Evolutionary conservation across 2,888 invertebrate species (phyloP), one percentile per base, ranked within the genome.

Genomic region (Zhengitettix transpicula): DNA sequence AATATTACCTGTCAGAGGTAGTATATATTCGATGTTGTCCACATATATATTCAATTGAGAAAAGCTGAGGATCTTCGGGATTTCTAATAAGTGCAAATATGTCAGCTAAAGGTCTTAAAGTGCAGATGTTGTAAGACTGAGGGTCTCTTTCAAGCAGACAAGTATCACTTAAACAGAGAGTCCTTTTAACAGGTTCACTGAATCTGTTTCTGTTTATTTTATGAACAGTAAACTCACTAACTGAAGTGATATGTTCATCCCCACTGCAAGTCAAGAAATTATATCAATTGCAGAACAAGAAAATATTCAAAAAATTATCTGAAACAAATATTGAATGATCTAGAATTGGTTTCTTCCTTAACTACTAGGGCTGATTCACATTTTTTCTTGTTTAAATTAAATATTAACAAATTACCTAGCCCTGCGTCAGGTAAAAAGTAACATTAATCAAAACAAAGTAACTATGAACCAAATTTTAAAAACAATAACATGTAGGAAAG

Each of bases 71-170:
- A 74, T 97, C 91, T 59, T 86, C 84, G 59, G 88, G 84, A 71
- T 92, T 89, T 57, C 99, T 79, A 28, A 98, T 83, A 59, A 99
- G 76, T 1, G 96, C 91, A 74, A 93, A 96, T 42, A 99, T 87
- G 73, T 95, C 87, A 58, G 82, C 77, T 42, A 90, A 70, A 0
- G 89, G 89, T 58, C 87, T 80, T 56, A 95, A 77, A 17, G 96
- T 96, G 65, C 94, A 86, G 58, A 95, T 87, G 67, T 87, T 89
- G 72, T 99, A 99, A 1, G 97, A 96, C 71, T 91, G 92, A 2
- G 95, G 94, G 76, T 99, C 99, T 65, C 99, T 80, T 75, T 99
- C 99, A 57, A 99, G 76, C 57, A 99, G 77, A 71, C 98, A 98
- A 0, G 89, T 88, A 73, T 99, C 98, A 0, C 95, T 93, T 17